phyloP scores from a whole-genome alignment of 2,888 invertebrate genomes.

The Phengaris arion region DNA sequence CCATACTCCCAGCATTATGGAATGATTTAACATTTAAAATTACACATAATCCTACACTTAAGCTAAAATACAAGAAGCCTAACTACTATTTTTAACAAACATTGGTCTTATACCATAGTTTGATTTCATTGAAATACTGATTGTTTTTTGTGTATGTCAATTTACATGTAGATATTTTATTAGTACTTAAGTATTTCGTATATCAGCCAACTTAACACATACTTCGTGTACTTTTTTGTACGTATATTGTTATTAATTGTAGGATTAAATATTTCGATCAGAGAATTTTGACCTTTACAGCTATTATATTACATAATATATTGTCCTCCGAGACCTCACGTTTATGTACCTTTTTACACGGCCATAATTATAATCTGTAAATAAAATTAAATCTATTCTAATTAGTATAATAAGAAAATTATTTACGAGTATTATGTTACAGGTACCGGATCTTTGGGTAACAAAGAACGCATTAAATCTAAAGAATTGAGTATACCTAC shows the following conservation, averaged over 20 bases:
- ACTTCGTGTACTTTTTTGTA: constrained; percentile 41
- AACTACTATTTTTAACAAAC: constrained; percentile 39
- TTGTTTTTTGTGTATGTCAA: constrained; percentile 10
- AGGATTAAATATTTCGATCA: constrained; percentile 33
- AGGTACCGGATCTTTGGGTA: constrained; percentile 68
- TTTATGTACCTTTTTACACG: constrained; percentile 18
- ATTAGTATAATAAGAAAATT: constrained; percentile 53
- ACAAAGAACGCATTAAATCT: constrained; percentile 22
- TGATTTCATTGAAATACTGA: constrained; percentile 27
- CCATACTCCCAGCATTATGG: constrained; percentile 70
- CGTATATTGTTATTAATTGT: constrained; percentile 43
- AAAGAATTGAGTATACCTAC: constrained; percentile 37
- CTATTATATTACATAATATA: constrained; percentile 45
- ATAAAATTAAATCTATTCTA: constrained; percentile 34
- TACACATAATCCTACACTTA: constrained; percentile 72
- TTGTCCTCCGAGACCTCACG: constrained; percentile 47
- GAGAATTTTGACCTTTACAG: constrained; percentile 41
- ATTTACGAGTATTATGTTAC: constrained; percentile 67
- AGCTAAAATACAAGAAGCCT: constrained; percentile 60
- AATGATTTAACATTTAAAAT: constrained; percentile 64
- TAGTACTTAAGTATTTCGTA: not conserved
- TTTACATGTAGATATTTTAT: not conserved
- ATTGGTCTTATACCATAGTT: constrained; percentile 22
- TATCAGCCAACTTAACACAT: not conserved
- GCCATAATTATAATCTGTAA: constrained; percentile 4